phyloP scores from a whole-genome alignment of 2,113 vertebrate species.

The Heterochromis multidens region DNA sequence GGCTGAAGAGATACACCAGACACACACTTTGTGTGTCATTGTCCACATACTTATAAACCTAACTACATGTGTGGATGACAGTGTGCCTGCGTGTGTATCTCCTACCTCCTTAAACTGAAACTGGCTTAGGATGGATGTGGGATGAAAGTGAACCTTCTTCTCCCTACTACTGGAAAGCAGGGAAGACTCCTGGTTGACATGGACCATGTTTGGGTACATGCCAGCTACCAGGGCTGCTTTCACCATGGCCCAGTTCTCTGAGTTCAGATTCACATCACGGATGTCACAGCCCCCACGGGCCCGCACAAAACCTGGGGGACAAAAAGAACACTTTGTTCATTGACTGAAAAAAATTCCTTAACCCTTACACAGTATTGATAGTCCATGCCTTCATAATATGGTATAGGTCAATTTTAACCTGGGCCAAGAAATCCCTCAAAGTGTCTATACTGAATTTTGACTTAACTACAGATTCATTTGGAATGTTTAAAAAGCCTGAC shows the following conservation, averaged over 20 bases:
- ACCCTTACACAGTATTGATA: background rate
- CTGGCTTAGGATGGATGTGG: slow-evolving; percentile 86
- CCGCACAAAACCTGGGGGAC: slow-evolving; percentile 86
- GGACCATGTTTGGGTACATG: slow-evolving; percentile 91
- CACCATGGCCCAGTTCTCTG: slow-evolving; percentile 95
- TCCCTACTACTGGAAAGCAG: slow-evolving; percentile 79
- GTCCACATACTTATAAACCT: background rate
- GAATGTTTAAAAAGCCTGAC: too few relatives aligned
- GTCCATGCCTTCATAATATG: background rate
- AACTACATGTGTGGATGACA: background rate
- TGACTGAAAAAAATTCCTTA: background rate
- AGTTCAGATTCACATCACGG: slow-evolving; percentile 90
- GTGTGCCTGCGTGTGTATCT: rapidly evolving
- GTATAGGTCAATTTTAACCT: background rate
- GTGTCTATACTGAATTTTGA: too few relatives aligned
- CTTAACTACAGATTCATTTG: too few relatives aligned
- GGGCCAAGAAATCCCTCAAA: background rate
- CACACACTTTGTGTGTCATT: too few relatives aligned
- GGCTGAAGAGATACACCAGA: too few relatives aligned
- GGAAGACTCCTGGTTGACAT: slow-evolving; percentile 79
- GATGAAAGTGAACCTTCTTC: slow-evolving; percentile 89
- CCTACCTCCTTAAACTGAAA: slow-evolving; percentile 86
- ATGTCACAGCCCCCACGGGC: slow-evolving; percentile 87
- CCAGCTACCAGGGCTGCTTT: slow-evolving; percentile 93
- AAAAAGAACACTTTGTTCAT: background rate